A percentile compares a stretch with the other conserved stretches of the same genome.
Evolutionary conservation across 2,113 vertebrate genomes (phyloP).

Genomic region (Cyanoramphus novaezelandiae): DNA sequence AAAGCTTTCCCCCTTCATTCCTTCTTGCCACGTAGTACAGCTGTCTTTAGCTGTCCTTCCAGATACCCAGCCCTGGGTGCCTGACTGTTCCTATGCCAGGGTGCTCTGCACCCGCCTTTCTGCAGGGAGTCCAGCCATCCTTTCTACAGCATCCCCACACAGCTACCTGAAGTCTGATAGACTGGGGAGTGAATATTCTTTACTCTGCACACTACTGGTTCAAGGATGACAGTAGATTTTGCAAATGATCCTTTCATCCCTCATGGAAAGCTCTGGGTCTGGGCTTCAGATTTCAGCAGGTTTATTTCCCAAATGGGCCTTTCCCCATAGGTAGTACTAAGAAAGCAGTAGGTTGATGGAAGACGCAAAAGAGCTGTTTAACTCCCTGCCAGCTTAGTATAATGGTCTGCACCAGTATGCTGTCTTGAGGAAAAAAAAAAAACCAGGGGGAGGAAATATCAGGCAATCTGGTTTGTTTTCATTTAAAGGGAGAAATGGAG

Average conservation of each 20-base stretch:
- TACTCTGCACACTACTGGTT: rapidly evolving
- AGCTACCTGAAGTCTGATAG: neutral
- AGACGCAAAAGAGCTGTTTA: neutral
- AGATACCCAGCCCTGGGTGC: neutral
- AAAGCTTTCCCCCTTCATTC: neutral
- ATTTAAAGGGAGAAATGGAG: neutral
- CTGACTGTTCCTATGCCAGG: neutral
- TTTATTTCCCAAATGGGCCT: neutral
- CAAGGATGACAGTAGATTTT: neutral
- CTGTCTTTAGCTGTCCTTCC: neutral
- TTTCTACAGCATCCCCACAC: neutral
- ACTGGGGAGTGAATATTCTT: neutral
- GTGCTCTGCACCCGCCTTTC: rapidly evolving
- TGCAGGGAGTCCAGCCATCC: neutral
- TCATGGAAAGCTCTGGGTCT: neutral
- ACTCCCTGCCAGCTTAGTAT: neutral
- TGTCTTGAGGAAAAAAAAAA: neutral
- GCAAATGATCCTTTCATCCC: neutral
- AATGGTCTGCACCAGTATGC: neutral
- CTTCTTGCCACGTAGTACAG: neutral
- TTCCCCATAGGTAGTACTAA: neutral
- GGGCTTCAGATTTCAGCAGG: neutral
- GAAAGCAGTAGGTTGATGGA: neutral
- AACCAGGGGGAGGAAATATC: neutral
- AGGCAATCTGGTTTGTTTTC: neutral